Evolutionary conservation across 2,113 vertebrate genomes (phyloP).

Genomic region (Zosterops lateralis): DNA sequence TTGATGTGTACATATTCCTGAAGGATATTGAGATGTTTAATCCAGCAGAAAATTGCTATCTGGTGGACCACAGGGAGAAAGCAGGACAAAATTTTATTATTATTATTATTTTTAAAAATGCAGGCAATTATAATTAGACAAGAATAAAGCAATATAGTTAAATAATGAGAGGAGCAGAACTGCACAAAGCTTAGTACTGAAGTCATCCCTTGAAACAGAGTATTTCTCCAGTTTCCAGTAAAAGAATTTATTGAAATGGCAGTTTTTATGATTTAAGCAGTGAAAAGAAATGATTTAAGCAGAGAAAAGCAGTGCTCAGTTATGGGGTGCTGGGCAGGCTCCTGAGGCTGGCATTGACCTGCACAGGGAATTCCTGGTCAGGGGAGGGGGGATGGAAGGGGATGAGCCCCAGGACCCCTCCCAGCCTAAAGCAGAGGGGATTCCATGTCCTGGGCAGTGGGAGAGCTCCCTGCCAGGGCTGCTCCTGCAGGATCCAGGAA

Average conservation of each 20-base stretch:
- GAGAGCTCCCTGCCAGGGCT: fast-evolving
- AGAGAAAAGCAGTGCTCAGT: neutral
- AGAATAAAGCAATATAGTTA: neutral
- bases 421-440: fast-evolving
- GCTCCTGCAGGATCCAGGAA: neutral
- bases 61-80: neutral
- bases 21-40: conserved; percentile 23
- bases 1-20: neutral
- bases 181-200: neutral
- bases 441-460: fast-evolving
- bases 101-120: neutral
- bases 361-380: neutral
- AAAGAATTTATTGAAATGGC: neutral
- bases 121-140: neutral
- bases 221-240: neutral
- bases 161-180: neutral
- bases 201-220: neutral
- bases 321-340: neutral
- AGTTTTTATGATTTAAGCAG: neutral
- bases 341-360: neutral
- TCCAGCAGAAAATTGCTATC: conserved; percentile 32
- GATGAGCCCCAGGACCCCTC: neutral
- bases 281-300: neutral
- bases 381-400: neutral
- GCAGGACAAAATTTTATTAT: neutral